Conservation (phyloP, 2,888 invertebrate species). For the Eupithecia pulchellata region DNA sequence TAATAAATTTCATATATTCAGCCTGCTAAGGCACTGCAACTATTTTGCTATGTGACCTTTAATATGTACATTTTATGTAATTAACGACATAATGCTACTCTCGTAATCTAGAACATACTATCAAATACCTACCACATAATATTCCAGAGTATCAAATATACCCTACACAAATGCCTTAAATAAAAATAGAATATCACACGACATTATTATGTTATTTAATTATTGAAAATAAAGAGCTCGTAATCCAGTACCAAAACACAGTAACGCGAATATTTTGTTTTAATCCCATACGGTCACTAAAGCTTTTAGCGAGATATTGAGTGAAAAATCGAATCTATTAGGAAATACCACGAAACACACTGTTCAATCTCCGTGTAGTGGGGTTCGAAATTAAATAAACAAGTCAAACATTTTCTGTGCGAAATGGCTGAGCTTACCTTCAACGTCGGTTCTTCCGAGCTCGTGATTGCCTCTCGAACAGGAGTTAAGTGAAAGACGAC, state of each 20-base stretch:
- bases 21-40: no score
- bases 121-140: no score
- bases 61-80: no score
- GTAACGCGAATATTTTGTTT: constrained; percentile 1
- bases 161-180: background rate
- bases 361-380: constrained; percentile 40
- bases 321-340: constrained; percentile 68
- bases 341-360: constrained; percentile 51
- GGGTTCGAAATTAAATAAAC: constrained; percentile 36
- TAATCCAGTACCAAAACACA: background rate
- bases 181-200: background rate
- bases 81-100: no score
- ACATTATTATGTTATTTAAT: background rate
- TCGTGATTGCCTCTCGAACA: constrained; percentile 68
- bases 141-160: background rate
- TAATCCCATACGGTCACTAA: constrained; percentile 26
- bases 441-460: constrained; percentile 44
- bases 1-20: no score
- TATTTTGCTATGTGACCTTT: no score
- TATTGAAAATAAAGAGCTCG: background rate
- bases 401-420: constrained; percentile 20
- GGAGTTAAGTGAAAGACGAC: constrained; percentile 51
- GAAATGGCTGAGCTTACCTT: constrained; percentile 60
- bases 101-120: no score
- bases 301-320: constrained; percentile 56